A percentile compares a stretch with the other conserved stretches of the same genome.
phyloP scores from a whole-genome alignment of 2,888 invertebrate species.

The Drosophila formosana region DNA sequence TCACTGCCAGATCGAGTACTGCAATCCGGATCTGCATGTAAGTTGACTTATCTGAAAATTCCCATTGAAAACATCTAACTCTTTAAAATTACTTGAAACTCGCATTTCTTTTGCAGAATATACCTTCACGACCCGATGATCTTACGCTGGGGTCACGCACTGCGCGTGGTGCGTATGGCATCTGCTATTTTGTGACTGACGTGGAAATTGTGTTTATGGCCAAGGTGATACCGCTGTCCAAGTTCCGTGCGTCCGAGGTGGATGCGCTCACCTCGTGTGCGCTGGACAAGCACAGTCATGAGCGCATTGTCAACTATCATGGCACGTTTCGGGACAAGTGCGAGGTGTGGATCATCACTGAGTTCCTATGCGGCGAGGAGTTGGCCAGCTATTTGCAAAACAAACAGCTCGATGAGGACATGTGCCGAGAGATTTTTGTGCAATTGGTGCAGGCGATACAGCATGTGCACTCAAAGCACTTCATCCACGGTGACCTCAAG shows the following conservation, averaged over 20 bases:
- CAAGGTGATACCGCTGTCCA: conserved; percentile 77
- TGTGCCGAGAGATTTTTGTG: conserved; percentile 92
- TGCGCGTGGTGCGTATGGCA: conserved; percentile 76
- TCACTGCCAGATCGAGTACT: conserved; percentile 74
- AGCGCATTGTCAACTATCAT: conserved; percentile 89
- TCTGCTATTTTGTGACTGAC: conserved; percentile 76
- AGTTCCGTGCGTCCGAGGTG: conserved; percentile 87
- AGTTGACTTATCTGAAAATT: not conserved
- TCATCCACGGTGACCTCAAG: conserved; percentile 97
- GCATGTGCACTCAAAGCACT: conserved; percentile 93
- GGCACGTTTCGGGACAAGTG: conserved; percentile 93
- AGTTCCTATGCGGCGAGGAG: conserved; percentile 94
- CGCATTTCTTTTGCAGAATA: conserved; percentile 54
- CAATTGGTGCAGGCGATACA: conserved; percentile 93
- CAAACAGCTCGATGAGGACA: conserved; percentile 88
- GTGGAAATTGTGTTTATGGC: conserved; percentile 67
- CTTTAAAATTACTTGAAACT: too few species aligned
- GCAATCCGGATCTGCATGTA: conserved; percentile 74
- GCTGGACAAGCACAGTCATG: conserved; percentile 91
- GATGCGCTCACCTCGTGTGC: conserved; percentile 93
- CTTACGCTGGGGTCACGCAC: conserved; percentile 69
- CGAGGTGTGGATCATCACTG: conserved; percentile 96
- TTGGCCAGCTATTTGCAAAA: conserved; percentile 83
- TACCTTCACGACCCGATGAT: conserved; percentile 70
- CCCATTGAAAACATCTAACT: not conserved